phyloP scores from a whole-genome alignment of 1,140 invertebrate genomes.

The Lutraria rhynchaena region DNA sequence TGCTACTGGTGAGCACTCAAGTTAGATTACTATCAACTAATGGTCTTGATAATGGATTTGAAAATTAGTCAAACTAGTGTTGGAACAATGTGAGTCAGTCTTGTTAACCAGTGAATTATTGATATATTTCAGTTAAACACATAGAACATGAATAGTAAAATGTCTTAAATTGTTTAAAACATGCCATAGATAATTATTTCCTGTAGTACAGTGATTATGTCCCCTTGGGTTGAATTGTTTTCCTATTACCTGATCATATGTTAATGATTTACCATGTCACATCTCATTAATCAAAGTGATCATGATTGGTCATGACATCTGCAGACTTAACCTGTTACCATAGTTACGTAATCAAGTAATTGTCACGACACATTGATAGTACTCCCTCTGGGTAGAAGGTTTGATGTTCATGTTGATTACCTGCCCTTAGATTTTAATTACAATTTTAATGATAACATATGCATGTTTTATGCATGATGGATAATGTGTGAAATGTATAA shows the following conservation, averaged over 20 bases:
- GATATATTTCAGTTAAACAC: not conserved
- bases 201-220: too few relatives aligned
- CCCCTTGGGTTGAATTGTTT: not conserved
- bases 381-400: not conserved
- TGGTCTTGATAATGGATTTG: too few relatives aligned
- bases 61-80: too few relatives aligned
- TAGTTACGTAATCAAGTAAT: constrained; percentile 21
- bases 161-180: constrained; percentile 28
- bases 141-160: not conserved
- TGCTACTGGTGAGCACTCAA: too few relatives aligned
- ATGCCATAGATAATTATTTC: constrained; percentile 24
- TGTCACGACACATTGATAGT: constrained; percentile 23
- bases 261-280: constrained; percentile 45
- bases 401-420: not conserved
- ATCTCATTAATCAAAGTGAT: constrained; percentile 28
- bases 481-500: too few relatives aligned
- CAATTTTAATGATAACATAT: too few relatives aligned
- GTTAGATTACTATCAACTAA: too few relatives aligned
- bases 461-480: too few relatives aligned
- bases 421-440: constrained; percentile 2
- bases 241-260: constrained; percentile 13
- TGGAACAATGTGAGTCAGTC: constrained; percentile 1
- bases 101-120: constrained; percentile 11
- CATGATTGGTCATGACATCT: constrained; percentile 18
- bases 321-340: not conserved